Percentiles rank a stretch among this genome's conserved stretches.
phyloP scores from a whole-genome alignment of 2,113 vertebrate species.

The Lonchura striata region DNA sequence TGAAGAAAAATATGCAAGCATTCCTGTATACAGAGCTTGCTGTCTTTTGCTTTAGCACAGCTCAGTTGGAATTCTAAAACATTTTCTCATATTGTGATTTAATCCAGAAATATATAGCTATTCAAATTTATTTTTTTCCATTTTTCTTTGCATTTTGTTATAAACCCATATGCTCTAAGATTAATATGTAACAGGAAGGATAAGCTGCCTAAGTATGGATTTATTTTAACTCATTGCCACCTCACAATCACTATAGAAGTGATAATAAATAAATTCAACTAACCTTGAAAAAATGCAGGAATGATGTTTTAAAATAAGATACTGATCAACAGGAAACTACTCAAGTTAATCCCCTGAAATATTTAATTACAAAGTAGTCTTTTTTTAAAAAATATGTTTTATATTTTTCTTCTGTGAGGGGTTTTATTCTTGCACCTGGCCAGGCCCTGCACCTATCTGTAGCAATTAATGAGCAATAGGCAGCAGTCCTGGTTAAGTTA shows the following conservation, averaged over 20 bases:
- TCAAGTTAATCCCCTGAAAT: not conserved
- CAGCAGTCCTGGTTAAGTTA: not conserved
- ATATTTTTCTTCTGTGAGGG: not conserved
- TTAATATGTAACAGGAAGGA: not conserved
- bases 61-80: not conserved
- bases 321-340: not conserved
- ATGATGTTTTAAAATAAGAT: not conserved
- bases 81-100: not conserved
- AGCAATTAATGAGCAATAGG: not conserved
- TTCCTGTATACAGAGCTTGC: not conserved
- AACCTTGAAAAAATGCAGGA: not conserved
- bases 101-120: not conserved
- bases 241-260: not conserved
- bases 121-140: accelerated
- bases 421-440: not conserved
- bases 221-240: not conserved
- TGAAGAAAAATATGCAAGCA: not conserved
- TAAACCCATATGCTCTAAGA: not conserved
- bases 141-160: not conserved
- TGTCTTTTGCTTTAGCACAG: not conserved
- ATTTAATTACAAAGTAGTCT: not conserved
- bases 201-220: not conserved
- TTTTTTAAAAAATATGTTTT: not conserved
- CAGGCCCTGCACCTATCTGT: not conserved
- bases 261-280: not conserved